Evolutionary conservation across 2,888 invertebrate species (phyloP).

Genomic region (Lepidochitona cinerea): DNA sequence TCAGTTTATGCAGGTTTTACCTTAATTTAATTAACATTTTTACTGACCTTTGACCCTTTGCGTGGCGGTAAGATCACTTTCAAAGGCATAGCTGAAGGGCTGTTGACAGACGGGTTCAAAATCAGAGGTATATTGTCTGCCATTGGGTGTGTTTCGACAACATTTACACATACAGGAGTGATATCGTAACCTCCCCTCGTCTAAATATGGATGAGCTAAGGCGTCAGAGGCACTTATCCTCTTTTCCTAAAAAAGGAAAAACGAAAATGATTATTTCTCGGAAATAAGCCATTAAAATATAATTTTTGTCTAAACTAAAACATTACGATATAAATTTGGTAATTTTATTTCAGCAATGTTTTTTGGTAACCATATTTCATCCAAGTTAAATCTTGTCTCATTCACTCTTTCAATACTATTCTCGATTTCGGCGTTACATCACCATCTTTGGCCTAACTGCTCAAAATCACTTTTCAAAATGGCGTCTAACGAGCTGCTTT

Average conservation of each 20-base stretch:
- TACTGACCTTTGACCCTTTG: slow-evolving; percentile 84
- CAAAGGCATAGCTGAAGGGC: slow-evolving; percentile 97
- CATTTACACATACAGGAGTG: slow-evolving; percentile 99
- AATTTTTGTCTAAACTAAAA: too few relatives aligned
- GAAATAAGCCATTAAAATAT: too few relatives aligned
- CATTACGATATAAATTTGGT: too few relatives aligned
- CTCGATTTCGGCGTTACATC: too few relatives aligned
- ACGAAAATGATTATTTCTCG: too few relatives aligned
- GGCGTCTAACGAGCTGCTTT: too few relatives aligned
- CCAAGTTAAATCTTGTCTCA: too few relatives aligned
- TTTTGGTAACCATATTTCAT: too few relatives aligned
- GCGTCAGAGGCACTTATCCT: slow-evolving; percentile 96
- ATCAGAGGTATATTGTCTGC: slow-evolving; percentile 86
- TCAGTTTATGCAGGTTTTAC: not conserved
- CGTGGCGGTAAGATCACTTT: slow-evolving; percentile 85
- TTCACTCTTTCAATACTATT: too few relatives aligned
- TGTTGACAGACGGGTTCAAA: slow-evolving; percentile 93
- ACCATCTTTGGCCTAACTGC: too few relatives aligned
- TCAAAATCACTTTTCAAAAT: too few relatives aligned
- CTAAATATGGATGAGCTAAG: slow-evolving; percentile 95
- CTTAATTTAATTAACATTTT: not conserved
- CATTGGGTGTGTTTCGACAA: slow-evolving; percentile 83
- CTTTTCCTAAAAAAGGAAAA: slow-evolving; percentile 80
- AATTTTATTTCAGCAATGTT: too few relatives aligned
- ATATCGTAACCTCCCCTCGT: slow-evolving; percentile 97